Conservation (phyloP, 2,113 vertebrate genomes). For the Stigmatopora argus region DNA sequence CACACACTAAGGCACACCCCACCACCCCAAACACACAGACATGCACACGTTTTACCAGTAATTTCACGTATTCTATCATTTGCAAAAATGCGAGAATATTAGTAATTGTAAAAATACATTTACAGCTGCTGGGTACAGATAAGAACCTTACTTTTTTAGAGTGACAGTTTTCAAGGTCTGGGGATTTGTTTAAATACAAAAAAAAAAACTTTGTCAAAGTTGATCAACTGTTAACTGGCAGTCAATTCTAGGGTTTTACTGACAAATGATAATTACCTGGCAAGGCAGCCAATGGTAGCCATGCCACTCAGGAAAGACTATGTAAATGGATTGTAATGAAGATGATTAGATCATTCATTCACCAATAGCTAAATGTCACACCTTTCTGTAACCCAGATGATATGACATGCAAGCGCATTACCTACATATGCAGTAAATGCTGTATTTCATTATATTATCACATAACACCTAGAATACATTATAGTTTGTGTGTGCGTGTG, state of each 20-base stretch:
- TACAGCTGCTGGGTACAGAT: conserved; percentile 3
- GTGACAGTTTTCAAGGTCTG: conserved; percentile 8
- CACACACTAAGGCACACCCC: not conserved
- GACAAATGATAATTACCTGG: conserved; percentile 31
- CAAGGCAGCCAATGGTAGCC: conserved; percentile 7
- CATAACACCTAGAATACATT: not conserved
- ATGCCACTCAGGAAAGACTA: conserved; percentile 8
- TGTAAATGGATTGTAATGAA: conserved; percentile 11
- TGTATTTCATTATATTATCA: not conserved
- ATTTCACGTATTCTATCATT: not conserved
- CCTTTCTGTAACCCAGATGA: not conserved
- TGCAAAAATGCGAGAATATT: not conserved
- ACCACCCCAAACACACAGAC: not conserved
- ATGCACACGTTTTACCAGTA: not conserved
- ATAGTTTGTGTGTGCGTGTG: not conserved
- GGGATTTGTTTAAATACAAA: conserved; percentile 12
- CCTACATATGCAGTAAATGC: not conserved
- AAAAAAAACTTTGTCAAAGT: conserved; percentile 10
- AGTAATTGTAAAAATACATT: not conserved
- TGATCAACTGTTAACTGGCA: conserved; percentile 20
- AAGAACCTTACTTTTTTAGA: conserved; percentile 1
- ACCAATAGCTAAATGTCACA: conserved; percentile 10
- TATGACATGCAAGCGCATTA: not conserved
- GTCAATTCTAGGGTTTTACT: conserved; percentile 22
- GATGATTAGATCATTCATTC: conserved; percentile 20